Evolutionary conservation across 1,140 invertebrate species (phyloP).

Genomic region (Stegodyphus mimosarum): DNA sequence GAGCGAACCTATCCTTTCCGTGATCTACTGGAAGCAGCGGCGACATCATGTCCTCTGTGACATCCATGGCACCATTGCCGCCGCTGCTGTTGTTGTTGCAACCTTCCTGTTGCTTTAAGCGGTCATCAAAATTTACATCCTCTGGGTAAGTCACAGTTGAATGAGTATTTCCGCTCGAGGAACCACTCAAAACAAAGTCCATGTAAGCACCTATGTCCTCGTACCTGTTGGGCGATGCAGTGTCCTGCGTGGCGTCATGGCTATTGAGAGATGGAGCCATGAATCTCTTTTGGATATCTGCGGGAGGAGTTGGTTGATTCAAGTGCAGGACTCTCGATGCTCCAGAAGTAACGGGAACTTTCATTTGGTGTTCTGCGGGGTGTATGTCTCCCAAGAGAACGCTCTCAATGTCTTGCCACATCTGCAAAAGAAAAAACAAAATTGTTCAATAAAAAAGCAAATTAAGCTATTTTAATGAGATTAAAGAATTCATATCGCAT

Average conservation of each 20-base stretch:
- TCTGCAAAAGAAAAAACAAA: conserved; percentile 66
- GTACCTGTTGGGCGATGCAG: conserved; percentile 1
- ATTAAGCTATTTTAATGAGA: too few species aligned
- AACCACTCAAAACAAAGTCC: conserved; percentile 42
- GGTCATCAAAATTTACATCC: conserved; percentile 38
- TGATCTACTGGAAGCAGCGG: conserved; percentile 18
- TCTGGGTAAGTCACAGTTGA: conserved; percentile 42
- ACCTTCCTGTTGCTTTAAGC: conserved; percentile 20
- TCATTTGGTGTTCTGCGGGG: conserved; percentile 45
- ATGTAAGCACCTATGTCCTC: conserved; percentile 52
- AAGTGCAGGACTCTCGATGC: background rate
- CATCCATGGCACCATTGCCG: background rate
- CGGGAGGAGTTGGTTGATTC: background rate
- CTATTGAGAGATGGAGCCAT: conserved; percentile 26
- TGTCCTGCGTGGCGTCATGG: conserved; percentile 7
- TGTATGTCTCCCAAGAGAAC: conserved; percentile 68
- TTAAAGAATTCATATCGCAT: too few species aligned
- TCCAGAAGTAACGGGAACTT: conserved; percentile 21
- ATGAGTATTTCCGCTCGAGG: conserved; percentile 35
- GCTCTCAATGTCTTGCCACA: conserved; percentile 73
- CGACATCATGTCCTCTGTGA: background rate
- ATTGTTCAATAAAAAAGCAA: background rate
- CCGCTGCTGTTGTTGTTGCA: background rate
- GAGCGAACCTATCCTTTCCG: conserved; percentile 37
- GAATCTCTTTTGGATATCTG: conserved; percentile 29